A percentile compares a stretch with the other conserved stretches of the same genome.
These are phyloP conservation scores for Dione juno DNA, from an alignment of 2,888 invertebrate species.

Conservation along the genomic window DNA sequence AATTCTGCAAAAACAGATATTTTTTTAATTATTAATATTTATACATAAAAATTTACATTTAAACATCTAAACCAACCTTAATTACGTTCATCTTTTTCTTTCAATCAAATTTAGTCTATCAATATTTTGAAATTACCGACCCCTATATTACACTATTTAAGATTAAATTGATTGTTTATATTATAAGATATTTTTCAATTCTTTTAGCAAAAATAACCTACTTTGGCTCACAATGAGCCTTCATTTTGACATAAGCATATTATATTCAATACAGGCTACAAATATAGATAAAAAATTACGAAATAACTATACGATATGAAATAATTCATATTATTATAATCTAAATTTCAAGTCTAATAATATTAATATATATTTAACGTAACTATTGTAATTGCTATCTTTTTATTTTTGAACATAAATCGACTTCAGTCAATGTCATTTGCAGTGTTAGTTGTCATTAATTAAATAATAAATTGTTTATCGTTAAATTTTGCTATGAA, in stretches of 20 bases:
- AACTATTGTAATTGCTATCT: too few relatives aligned
- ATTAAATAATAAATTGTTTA: not conserved
- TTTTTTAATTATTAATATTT: not conserved
- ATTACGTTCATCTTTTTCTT: slow-evolving; percentile 49
- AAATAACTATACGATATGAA: too few relatives aligned
- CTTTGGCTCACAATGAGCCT: not conserved
- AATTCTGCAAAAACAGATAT: slow-evolving; percentile 53
- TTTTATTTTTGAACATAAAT: not conserved
- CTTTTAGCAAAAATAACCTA: not conserved
- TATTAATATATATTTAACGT: too few relatives aligned
- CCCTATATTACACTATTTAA: not conserved
- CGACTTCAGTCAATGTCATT: not conserved
- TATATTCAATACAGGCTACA: not conserved
- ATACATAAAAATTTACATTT: not conserved
- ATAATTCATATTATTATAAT: too few relatives aligned
- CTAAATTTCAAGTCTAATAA: too few relatives aligned
- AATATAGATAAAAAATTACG: too few relatives aligned
- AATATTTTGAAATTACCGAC: not conserved
- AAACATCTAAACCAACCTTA: slow-evolving; percentile 47
- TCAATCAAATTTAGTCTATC: not conserved
- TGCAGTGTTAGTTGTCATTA: not conserved
- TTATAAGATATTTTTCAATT: not conserved
- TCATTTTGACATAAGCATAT: not conserved
- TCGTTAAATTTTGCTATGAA: not conserved
- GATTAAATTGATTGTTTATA: not conserved